Percentiles rank a stretch among this genome's conserved stretches.
phyloP scores from a whole-genome alignment of 2,888 invertebrate species.

The Molanna angustata region DNA sequence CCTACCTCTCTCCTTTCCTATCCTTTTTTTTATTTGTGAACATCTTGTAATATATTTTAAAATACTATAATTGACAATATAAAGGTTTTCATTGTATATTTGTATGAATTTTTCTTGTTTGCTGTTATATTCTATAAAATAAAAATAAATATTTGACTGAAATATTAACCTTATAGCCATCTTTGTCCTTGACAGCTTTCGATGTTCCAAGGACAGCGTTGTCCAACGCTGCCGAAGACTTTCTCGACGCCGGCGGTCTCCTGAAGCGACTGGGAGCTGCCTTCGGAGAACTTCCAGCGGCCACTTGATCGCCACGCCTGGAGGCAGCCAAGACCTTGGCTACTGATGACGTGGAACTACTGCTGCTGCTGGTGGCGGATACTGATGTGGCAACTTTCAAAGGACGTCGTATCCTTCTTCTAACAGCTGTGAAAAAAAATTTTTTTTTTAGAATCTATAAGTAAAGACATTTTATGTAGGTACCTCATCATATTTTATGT shows the following conservation, averaged over 20 bases:
- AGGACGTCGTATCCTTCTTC: conserved; percentile 67
- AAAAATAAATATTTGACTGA: background rate
- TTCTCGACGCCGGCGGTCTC: conserved; percentile 56
- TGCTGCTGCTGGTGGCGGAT: conserved; percentile 41
- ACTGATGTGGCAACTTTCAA: conserved; percentile 59
- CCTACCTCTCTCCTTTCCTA: no score
- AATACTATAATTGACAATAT: no score
- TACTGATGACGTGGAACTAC: conserved; percentile 18
- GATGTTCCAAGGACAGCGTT: conserved; percentile 55
- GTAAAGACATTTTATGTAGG: no score
- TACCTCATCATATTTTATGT: no score
- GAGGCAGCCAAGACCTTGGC: conserved; percentile 5
- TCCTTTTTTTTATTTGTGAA: no score
- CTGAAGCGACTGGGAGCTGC: conserved; percentile 70
- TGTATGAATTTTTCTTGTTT: background rate
- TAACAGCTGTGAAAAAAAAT: conserved; percentile 51
- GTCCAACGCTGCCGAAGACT: conserved; percentile 54
- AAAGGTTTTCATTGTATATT: background rate
- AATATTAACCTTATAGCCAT: conserved; percentile 63
- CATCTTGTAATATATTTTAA: no score
- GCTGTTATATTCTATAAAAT: background rate
- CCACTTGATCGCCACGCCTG: conserved; percentile 38
- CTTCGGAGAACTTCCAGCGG: conserved; percentile 60
- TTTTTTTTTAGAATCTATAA: no score
- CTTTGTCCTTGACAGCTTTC: conserved; percentile 61